Percentiles rank a stretch among this genome's conserved stretches.
Conservation (phyloP, 2,797 vertebrate species). For the Hippoglossus hippoglossus region DNA sequence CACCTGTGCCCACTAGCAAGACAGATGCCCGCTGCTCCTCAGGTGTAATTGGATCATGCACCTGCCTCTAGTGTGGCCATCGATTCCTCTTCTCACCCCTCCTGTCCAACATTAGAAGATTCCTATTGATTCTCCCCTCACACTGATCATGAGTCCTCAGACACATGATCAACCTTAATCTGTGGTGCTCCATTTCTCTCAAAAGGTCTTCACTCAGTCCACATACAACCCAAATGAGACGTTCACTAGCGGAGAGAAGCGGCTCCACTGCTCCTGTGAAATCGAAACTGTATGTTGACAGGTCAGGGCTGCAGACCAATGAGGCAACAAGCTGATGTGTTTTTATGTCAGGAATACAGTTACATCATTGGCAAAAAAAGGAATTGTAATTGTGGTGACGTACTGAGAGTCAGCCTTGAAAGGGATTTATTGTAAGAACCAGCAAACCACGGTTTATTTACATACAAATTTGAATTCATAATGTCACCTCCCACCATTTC, state of each 20-base stretch:
- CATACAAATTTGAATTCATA: slow-evolving; percentile 7
- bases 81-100: slow-evolving; percentile 48
- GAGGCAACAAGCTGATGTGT: background rate
- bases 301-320: background rate
- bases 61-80: slow-evolving; percentile 59
- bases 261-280: background rate
- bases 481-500: slow-evolving; percentile 21
- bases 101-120: slow-evolving; percentile 35
- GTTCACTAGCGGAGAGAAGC: no score
- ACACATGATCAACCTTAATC: slow-evolving; percentile 57
- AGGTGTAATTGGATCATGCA: slow-evolving; percentile 73
- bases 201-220: slow-evolving; percentile 5
- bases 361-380: no score
- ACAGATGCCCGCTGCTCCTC: slow-evolving; percentile 57
- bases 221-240: background rate
- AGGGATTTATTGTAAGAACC: background rate
- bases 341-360: background rate
- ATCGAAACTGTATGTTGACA: slow-evolving; percentile 24
- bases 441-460: background rate
- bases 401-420: background rate
- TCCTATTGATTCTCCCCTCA: slow-evolving; percentile 63
- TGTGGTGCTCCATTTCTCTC: slow-evolving; percentile 23
- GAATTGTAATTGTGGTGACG: background rate
- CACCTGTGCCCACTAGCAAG: slow-evolving; percentile 45
- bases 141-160: slow-evolving; percentile 57